Evolutionary conservation across 2,797 vertebrate genomes (phyloP).

Genomic region (Eutrigla gurnardus): DNA sequence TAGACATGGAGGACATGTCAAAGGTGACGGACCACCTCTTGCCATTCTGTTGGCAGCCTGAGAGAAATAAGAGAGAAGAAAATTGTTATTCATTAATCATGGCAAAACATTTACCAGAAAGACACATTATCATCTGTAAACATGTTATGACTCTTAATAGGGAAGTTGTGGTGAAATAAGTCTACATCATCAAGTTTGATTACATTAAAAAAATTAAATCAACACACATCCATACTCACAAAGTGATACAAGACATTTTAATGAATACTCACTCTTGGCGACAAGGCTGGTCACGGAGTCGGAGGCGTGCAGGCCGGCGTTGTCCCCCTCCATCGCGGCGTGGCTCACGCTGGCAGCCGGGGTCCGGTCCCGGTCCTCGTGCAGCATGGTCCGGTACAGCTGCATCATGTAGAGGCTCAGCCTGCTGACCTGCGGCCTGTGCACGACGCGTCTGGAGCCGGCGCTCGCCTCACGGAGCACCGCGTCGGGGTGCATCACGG

Average conservation of each 20-base stretch:
- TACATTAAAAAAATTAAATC: constrained; percentile 27
- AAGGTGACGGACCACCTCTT: constrained; percentile 88
- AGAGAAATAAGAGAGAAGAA: constrained; percentile 12
- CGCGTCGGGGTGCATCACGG: constrained; percentile 31
- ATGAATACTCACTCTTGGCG: constrained; percentile 84
- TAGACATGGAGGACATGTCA: constrained; percentile 88
- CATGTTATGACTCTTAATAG: background rate
- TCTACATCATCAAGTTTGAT: constrained; percentile 23
- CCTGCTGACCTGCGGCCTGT: constrained; percentile 37
- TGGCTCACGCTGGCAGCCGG: constrained; percentile 9
- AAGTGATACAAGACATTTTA: background rate
- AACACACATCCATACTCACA: background rate
- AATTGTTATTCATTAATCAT: background rate
- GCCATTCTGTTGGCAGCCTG: constrained; percentile 83
- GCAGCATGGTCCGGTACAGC: constrained; percentile 84
- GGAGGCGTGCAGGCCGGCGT: constrained; percentile 75
- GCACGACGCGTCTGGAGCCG: constrained; percentile 31
- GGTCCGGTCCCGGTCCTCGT: constrained; percentile 55
- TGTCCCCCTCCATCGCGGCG: constrained; percentile 58
- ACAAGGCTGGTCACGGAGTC: constrained; percentile 86
- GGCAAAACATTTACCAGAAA: background rate
- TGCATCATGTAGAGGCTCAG: constrained; percentile 89
- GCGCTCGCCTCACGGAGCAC: constrained; percentile 37
- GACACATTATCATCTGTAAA: background rate
- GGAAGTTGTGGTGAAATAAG: too few species aligned